Conservation (phyloP, 2,113 vertebrate species). For the Gobiocypris rarus region DNA sequence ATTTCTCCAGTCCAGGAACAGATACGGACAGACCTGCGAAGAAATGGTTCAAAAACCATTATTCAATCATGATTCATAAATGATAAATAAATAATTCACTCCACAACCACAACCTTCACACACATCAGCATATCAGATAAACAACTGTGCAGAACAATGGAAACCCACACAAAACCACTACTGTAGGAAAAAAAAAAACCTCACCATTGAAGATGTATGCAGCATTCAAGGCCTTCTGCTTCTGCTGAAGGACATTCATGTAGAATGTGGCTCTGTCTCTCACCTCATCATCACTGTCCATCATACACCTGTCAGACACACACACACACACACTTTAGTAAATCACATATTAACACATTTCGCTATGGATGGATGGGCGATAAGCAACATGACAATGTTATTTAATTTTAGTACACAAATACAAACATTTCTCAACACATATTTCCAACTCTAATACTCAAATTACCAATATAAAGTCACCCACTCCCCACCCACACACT, state of each 20-base stretch:
- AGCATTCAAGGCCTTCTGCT: conserved; percentile 92
- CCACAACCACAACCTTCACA: background rate
- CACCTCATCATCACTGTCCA: conserved; percentile 97
- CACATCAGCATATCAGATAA: background rate
- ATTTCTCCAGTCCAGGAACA: conserved; percentile 93
- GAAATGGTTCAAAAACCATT: background rate
- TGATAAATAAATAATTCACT: too few relatives aligned
- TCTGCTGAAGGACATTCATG: conserved; percentile 93
- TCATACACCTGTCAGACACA: conserved; percentile 86
- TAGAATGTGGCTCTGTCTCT: conserved; percentile 97
- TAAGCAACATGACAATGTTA: background rate
- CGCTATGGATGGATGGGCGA: background rate
- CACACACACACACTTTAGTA: background rate
- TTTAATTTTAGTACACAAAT: background rate
- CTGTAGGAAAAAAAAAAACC: conserved; percentile 42
- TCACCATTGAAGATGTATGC: conserved; percentile 95
- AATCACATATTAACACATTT: background rate
- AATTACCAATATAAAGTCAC: background rate
- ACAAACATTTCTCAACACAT: too few relatives aligned
- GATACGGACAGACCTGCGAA: conserved; percentile 88
- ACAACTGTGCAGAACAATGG: background rate
- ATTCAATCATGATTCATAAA: background rate
- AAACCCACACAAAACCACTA: background rate
- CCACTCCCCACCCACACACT: background rate
- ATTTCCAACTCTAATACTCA: too few relatives aligned